Evolutionary conservation across 2,113 vertebrate species (phyloP), one percentile per base, ranked within the genome.

Genomic region (Chionodraco myersi): DNA sequence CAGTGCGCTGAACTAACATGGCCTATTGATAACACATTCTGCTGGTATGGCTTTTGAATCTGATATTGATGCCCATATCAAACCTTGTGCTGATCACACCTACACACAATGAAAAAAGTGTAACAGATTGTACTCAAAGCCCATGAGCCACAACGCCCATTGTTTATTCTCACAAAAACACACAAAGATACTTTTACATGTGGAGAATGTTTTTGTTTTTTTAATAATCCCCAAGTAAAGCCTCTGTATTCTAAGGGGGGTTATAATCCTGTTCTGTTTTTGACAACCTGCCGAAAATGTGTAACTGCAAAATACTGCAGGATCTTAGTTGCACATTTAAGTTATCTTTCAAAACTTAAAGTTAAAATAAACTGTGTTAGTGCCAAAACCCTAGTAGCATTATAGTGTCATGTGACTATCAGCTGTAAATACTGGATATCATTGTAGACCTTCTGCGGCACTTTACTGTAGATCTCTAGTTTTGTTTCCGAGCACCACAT

Each of bases 241-340:
- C 56, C 36, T 53, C 8, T 34, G 23, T 57, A 30, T 15, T 45
- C 51, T n/a, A 15, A 34, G 26, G 1, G 30, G 26, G 41, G 21
- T 52, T 60, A 30, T 66, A 66, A 72, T 60, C 45, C 52, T 65
- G 13, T 65, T 79, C n/a, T n/a, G 60, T 51, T 58, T 71, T 58
- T 78, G 23, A 18, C 13, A 21, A 54, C 69, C 15, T 60, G 14
- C 30, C n/a, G 7, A 45, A 63, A 34, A 74, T 13, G n/a, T 21
- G 12, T 48, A 51, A 36, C n/a, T 5, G 23, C 14, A 41, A 63
- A 71, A 51, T 44, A 59, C 51, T 23, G 41, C 2, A 3, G 12
- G 15, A 61, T 45, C 21, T 51, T 3, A 48, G 5, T 12, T 58
- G 8, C 8, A 0, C 9, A 30, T 10, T 16, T 26, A 1, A 11